Evolutionary conservation across 2,113 vertebrate species (phyloP).

Genomic region (Hydrochoerus hydrochaeris): DNA sequence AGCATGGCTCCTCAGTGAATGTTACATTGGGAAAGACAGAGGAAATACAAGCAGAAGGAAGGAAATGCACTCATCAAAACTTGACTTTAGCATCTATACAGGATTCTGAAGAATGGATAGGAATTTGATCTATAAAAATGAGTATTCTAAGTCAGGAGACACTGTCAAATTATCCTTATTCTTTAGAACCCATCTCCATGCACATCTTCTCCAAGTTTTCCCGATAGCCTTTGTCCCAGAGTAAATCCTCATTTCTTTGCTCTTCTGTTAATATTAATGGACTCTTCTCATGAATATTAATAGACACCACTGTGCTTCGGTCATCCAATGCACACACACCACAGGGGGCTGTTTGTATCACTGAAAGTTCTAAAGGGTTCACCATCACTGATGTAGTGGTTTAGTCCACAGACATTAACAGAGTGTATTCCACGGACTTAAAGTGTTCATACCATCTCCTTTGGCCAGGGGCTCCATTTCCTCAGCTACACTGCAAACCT

Average conservation of each 20-base stretch:
- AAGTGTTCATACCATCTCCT: neutral
- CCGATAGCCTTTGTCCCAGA: neutral
- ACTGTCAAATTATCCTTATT: neutral
- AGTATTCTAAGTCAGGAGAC: neutral
- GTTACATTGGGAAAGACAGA: neutral
- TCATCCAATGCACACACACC: neutral
- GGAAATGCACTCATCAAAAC: neutral
- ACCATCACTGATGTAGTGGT: neutral
- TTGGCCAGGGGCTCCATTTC: neutral
- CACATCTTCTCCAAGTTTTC: neutral
- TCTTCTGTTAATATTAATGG: neutral
- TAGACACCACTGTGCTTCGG: neutral
- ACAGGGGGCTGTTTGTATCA: neutral
- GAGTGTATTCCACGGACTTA: neutral
- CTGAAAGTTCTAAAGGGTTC: neutral
- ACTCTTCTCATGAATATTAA: neutral
- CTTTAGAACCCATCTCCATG: neutral
- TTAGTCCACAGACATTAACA: neutral
- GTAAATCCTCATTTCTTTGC: neutral
- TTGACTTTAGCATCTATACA: neutral
- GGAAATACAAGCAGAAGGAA: neutral
- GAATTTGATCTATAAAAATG: neutral
- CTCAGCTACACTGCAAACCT: neutral
- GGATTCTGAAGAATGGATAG: neutral
- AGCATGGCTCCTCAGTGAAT: neutral